phyloP scores from a whole-genome alignment of 2,113 vertebrate genomes.

The Sapajus apella region DNA sequence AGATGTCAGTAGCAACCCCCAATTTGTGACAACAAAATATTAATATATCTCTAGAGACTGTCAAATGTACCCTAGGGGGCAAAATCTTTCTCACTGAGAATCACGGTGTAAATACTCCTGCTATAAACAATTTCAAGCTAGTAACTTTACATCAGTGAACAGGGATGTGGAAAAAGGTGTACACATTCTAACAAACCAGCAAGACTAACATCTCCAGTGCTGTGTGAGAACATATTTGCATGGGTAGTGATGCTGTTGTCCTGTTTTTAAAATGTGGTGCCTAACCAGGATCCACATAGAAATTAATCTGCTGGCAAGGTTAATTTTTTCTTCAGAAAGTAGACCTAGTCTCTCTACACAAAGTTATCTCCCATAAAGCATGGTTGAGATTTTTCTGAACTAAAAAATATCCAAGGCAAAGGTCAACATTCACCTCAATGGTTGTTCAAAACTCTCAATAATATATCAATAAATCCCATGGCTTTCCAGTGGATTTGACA shows the following conservation, averaged over 20 bases:
- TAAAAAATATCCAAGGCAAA: slow-evolving; percentile 46
- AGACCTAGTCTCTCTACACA: not conserved
- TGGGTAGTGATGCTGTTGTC: not conserved
- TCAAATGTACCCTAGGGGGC: not conserved
- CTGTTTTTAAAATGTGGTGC: not conserved
- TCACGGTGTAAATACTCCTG: not conserved
- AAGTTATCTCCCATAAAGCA: not conserved
- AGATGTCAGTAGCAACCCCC: slow-evolving; percentile 62
- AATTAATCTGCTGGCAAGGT: not conserved
- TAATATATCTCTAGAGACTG: not conserved
- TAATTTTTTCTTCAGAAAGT: not conserved
- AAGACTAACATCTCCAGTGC: not conserved
- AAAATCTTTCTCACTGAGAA: not conserved
- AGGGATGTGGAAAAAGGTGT: not conserved
- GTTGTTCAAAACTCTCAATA: slow-evolving; percentile 48
- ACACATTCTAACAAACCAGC: not conserved
- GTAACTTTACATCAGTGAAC: not conserved
- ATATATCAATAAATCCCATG: not conserved
- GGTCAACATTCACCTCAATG: not conserved
- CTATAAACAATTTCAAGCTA: not conserved
- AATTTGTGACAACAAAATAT: not conserved
- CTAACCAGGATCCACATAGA: not conserved
- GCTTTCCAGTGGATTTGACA: slow-evolving; percentile 24
- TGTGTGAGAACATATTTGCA: not conserved
- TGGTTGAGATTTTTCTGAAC: slow-evolving; percentile 33